Evolutionary conservation across 2,888 invertebrate species (phyloP).

Genomic region (Ophraella communa): DNA sequence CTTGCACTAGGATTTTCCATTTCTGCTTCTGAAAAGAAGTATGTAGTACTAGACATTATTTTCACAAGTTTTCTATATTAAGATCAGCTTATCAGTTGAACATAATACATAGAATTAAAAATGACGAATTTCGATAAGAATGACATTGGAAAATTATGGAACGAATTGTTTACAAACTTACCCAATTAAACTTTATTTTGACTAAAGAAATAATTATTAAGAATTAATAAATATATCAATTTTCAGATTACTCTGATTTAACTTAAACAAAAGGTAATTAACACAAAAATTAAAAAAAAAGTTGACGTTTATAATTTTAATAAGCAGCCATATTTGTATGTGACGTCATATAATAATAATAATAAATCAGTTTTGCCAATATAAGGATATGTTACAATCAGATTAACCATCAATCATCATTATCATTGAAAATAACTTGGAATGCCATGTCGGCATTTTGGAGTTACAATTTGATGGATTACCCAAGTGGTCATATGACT

Average conservation of each 20-base stretch:
- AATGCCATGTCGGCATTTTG: no score
- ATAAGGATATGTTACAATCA: neutral
- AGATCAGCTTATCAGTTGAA: slow-evolving; percentile 5
- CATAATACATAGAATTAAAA: neutral
- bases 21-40: slow-evolving; percentile 32
- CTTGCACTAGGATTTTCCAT: slow-evolving; percentile 49
- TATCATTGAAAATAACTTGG: no score
- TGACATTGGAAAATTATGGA: slow-evolving; percentile 14
- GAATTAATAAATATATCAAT: neutral
- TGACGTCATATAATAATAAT: slow-evolving; percentile 14
- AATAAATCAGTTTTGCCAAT: neutral
- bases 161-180: neutral
- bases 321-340: slow-evolving; percentile 13
- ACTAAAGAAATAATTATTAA: neutral
- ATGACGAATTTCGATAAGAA: slow-evolving; percentile 7
- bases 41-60: slow-evolving; percentile 34
- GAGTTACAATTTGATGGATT: no score
- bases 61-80: slow-evolving; percentile 1
- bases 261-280: slow-evolving; percentile 8
- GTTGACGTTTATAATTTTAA: neutral
- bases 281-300: slow-evolving; percentile 10
- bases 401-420: neutral
- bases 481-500: no score
- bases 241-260: neutral
- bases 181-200: neutral